A percentile compares a stretch with the other conserved stretches of the same genome.
phyloP scores from a whole-genome alignment of 2,113 vertebrate genomes.

The Eurypyga helias region DNA sequence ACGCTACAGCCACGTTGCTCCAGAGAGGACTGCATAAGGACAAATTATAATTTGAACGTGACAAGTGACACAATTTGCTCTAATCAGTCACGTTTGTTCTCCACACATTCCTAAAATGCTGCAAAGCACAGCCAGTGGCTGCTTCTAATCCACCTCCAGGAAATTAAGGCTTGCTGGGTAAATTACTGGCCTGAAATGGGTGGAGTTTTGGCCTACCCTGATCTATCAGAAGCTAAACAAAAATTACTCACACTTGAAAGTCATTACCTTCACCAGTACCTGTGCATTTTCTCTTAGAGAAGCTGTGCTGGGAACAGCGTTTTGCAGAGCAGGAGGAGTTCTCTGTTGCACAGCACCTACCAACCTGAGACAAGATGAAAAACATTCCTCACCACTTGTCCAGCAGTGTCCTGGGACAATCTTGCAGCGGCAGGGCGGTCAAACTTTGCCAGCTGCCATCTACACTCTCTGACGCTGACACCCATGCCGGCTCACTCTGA shows the following conservation, averaged over 20 bases:
- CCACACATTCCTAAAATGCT: neutral
- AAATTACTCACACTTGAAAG: neutral
- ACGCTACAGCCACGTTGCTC: neutral
- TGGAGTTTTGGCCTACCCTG: neutral
- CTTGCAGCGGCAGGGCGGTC: neutral
- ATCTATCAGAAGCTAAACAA: neutral
- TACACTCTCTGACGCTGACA: rapidly evolving
- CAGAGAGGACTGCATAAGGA: neutral
- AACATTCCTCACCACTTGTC: neutral
- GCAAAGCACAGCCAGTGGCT: neutral
- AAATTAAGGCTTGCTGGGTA: neutral
- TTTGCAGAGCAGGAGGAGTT: neutral
- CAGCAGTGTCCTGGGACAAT: neutral
- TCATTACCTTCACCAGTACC: neutral
- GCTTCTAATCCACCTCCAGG: neutral
- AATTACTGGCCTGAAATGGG: neutral
- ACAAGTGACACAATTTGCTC: neutral
- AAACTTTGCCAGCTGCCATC: neutral
- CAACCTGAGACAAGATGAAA: neutral
- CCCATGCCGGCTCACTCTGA: neutral
- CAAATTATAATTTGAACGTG: neutral
- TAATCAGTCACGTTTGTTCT: neutral
- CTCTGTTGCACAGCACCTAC: neutral
- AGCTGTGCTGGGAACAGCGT: neutral
- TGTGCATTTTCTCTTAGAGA: neutral